Conservation (phyloP, 2,888 invertebrate species). For the Zygaena filipendulae region DNA sequence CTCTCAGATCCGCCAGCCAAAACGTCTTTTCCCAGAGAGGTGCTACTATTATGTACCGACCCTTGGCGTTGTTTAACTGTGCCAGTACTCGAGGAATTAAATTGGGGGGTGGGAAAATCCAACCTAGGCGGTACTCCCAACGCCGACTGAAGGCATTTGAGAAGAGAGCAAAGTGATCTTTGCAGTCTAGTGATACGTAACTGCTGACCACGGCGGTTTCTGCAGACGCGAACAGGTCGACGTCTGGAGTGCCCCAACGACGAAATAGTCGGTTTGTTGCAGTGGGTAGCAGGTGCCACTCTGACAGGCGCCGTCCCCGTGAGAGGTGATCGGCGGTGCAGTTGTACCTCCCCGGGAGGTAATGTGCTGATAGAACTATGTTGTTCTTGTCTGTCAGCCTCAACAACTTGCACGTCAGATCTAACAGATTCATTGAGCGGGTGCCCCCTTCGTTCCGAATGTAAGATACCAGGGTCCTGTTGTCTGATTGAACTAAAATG, state of each 20-base stretch:
- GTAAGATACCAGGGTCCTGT: no score
- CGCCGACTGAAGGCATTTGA: constrained; percentile 8
- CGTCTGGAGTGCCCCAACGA: constrained; percentile 13
- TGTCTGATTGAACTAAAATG: no score
- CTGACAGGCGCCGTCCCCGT: constrained; percentile 4
- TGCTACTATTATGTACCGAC: constrained; percentile 5
- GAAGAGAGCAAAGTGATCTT: constrained; percentile 3
- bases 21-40: constrained; percentile 8
- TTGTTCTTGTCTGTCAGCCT: neutral
- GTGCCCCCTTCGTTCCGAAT: no score
- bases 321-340: constrained; percentile 14
- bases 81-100: constrained; percentile 9
- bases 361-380: constrained; percentile 1
- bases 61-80: constrained; percentile 12
- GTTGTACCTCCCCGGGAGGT: constrained; percentile 16
- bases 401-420: no score
- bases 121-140: constrained; percentile 19
- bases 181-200: constrained; percentile 9
- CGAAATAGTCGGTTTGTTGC: constrained; percentile 11
- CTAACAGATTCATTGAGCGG: no score
- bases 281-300: constrained; percentile 16
- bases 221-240: constrained; percentile 15
- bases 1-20: constrained; percentile 10
- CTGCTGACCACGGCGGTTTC: constrained; percentile 9
- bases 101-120: constrained; percentile 13